Percentiles rank a stretch among this genome's conserved stretches.
Conservation (phyloP, 2,888 invertebrate genomes). For the Ariolimax columbianus region DNA sequence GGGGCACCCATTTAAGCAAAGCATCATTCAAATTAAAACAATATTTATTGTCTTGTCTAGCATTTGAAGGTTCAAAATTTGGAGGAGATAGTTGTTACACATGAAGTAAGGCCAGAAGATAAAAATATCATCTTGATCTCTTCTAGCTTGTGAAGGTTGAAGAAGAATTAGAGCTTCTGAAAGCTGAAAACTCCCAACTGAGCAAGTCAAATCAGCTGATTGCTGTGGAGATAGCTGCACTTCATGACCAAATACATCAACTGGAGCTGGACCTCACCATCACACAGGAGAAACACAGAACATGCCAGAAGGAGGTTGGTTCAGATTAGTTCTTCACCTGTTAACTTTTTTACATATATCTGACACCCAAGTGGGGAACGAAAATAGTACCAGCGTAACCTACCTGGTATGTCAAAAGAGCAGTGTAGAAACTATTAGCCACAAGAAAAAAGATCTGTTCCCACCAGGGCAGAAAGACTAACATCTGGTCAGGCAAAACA, state of each 20-base stretch:
- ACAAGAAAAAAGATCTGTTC: no score
- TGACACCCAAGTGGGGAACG: no score
- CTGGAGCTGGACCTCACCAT: slow-evolving; percentile 76
- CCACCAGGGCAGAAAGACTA: no score
- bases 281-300: slow-evolving; percentile 78
- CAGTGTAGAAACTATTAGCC: no score
- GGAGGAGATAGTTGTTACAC: neutral
- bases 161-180: slow-evolving; percentile 73
- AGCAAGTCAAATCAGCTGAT: slow-evolving; percentile 65
- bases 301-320: slow-evolving; percentile 77
- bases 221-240: slow-evolving; percentile 63
- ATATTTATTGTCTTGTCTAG: no score
- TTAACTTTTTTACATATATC: neutral
- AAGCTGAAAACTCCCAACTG: slow-evolving; percentile 72
- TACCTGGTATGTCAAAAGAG: no score
- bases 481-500: no score
- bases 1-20: no score
- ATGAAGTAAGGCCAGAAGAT: neutral
- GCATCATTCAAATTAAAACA: no score
- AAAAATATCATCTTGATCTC: neutral
- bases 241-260: slow-evolving; percentile 73
- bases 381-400: no score
- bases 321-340: neutral
- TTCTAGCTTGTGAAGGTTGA: slow-evolving; percentile 73
- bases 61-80: neutral